phyloP scores from a whole-genome alignment of 2,888 invertebrate genomes.

The Eupithecia vulgata region DNA sequence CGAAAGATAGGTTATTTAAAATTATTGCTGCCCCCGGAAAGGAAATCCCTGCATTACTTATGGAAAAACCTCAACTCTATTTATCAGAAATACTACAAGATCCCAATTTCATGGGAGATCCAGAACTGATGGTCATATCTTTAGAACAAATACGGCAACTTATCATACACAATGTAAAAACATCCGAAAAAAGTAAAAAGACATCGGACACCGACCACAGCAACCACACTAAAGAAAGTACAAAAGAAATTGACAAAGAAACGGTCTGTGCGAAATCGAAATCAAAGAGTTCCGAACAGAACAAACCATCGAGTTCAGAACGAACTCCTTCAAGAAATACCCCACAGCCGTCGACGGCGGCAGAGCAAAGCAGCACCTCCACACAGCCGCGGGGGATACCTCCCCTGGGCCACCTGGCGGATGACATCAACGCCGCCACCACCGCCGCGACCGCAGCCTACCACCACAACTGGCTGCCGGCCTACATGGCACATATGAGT shows the following conservation, averaged over 20 bases:
- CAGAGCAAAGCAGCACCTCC: conserved; percentile 57
- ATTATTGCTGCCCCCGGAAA: conserved; percentile 87
- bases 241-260: conserved; percentile 11
- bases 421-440: conserved; percentile 88
- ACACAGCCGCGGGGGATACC: conserved; percentile 66
- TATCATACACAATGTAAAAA: conserved; percentile 13
- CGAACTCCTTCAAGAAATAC: conserved; percentile 19
- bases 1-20: conserved; percentile 88
- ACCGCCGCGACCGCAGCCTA: conserved; percentile 87
- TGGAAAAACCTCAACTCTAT: conserved; percentile 88
- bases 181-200: conserved; percentile 16
- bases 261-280: neutral
- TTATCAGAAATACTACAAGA: conserved; percentile 90
- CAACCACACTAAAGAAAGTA: conserved; percentile 4
- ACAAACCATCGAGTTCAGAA: conserved; percentile 21
- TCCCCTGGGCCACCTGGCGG: conserved; percentile 78
- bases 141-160: conserved; percentile 87
- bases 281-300: conserved; percentile 17
- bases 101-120: conserved; percentile 83
- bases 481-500: conserved; percentile 75
- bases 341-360: conserved; percentile 50
- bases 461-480: conserved; percentile 89
- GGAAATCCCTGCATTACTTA: conserved; percentile 90
- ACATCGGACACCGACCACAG: conserved; percentile 12
- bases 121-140: conserved; percentile 91